Percentiles rank a stretch among this genome's conserved stretches.
These are phyloP conservation scores for Patella pellucida DNA, from an alignment of 2,888 invertebrate genomes.

Conservation along the genomic window DNA sequence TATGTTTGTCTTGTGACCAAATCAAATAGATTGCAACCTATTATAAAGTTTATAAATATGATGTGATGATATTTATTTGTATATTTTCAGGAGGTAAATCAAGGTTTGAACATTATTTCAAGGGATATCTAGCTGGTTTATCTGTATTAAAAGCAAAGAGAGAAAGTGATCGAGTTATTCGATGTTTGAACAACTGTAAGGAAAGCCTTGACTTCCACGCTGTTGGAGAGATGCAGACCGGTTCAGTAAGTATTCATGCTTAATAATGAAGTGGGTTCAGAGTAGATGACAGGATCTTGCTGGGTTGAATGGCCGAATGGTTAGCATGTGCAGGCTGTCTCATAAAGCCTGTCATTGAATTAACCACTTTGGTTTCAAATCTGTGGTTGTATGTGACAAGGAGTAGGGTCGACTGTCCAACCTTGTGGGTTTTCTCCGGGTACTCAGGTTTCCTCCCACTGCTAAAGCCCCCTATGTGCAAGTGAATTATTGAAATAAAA, in stretches of 20 bases:
- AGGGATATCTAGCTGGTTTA: conserved; percentile 89
- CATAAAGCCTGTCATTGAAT: no score
- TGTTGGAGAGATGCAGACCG: conserved; percentile 84
- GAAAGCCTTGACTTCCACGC: conserved; percentile 74
- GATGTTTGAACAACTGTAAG: conserved; percentile 69
- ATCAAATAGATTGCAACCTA: not conserved
- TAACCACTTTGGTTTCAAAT: no score
- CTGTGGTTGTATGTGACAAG: no score
- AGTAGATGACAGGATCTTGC: no score
- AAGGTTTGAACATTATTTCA: conserved; percentile 90
- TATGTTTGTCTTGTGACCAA: not conserved
- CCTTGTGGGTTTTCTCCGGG: no score
- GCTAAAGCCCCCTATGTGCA: no score
- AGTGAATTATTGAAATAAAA: no score
- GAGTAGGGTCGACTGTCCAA: no score
- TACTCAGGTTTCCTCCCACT: no score
- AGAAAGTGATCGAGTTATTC: conserved; percentile 66
- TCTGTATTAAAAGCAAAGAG: conserved; percentile 77
- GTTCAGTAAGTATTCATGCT: conserved; percentile 75
- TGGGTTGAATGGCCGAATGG: no score
- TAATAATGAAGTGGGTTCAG: no score
- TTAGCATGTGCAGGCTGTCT: no score
- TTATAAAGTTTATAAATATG: not conserved
- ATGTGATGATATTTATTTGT: not conserved
- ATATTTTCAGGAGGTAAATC: conserved; percentile 81